A percentile compares a stretch with the other conserved stretches of the same genome.
Conservation (phyloP, 2,888 invertebrate genomes). For the Lasioglossum pauxillum region DNA sequence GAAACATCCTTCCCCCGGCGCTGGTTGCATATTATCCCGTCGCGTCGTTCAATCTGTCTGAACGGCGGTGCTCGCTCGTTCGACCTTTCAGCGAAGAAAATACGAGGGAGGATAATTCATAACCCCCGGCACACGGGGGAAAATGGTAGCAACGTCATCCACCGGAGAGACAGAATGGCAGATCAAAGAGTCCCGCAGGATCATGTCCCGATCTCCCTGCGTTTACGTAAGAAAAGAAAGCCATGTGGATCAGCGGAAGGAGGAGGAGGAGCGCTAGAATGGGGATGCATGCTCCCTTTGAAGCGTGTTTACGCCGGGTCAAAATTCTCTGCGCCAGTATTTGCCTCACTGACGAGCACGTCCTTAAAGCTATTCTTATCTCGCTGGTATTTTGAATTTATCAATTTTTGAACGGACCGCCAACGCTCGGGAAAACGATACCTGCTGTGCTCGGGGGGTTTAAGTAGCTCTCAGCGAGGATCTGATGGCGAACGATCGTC, state of each 20-base stretch:
- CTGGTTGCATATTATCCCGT: slow-evolving; percentile 21
- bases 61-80: slow-evolving; percentile 16
- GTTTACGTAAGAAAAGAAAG: slow-evolving; percentile 40
- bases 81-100: slow-evolving; percentile 36
- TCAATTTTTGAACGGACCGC: neutral
- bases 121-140: slow-evolving; percentile 36
- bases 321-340: slow-evolving; percentile 22
- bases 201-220: slow-evolving; percentile 29
- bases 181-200: slow-evolving; percentile 64
- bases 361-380: slow-evolving; percentile 1
- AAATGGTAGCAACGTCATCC: slow-evolving; percentile 35
- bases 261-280: neutral
- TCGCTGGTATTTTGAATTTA: neutral
- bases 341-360: neutral
- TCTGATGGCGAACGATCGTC: neutral
- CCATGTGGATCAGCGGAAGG: slow-evolving; percentile 16
- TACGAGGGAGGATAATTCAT: slow-evolving; percentile 61
- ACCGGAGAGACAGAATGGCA: slow-evolving; percentile 57
- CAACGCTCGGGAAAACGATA: neutral
- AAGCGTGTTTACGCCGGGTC: slow-evolving; percentile 40
- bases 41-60: slow-evolving; percentile 45
- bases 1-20: neutral
- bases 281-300: slow-evolving; percentile 17
- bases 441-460: neutral
- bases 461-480: neutral